Evolutionary conservation across 2,797 vertebrate species (phyloP).

Genomic region (Pelochelys cantorii): DNA sequence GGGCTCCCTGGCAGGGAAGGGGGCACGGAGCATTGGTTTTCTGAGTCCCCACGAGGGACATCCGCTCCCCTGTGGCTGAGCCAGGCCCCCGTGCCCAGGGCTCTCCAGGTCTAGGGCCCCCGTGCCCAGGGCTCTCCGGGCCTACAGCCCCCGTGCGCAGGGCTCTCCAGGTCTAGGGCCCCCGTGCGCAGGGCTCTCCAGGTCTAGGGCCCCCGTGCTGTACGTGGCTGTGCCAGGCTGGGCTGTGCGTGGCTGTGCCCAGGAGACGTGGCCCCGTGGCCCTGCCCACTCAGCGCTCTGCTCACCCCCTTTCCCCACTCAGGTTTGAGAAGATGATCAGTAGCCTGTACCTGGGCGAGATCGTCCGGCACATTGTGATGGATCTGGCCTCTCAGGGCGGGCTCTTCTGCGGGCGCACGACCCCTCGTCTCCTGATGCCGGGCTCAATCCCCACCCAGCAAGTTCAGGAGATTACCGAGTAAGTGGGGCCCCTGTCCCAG

Average conservation of each 20-base stretch:
- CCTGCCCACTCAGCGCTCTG: not conserved
- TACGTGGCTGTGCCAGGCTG: not conserved
- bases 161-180: no score
- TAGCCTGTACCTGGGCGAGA: conserved; percentile 87
- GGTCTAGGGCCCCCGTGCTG: not conserved
- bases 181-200: no score
- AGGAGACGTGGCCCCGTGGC: not conserved
- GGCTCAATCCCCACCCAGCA: conserved; percentile 74
- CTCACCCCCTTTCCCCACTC: fast-evolving
- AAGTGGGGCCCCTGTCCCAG: conserved; percentile 33
- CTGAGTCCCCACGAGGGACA: not conserved
- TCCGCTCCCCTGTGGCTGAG: not conserved
- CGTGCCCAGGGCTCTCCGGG: no score
- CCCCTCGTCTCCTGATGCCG: conserved; percentile 57
- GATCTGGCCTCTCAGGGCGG: conserved; percentile 73
- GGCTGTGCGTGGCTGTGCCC: not conserved
- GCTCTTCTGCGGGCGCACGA: conserved; percentile 78
- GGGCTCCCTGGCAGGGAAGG: not conserved
- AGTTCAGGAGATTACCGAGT: conserved; percentile 84
- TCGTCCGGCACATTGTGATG: conserved; percentile 80
- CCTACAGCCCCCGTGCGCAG: no score
- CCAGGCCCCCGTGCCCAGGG: not conserved
- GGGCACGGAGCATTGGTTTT: not conserved
- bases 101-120: no score
- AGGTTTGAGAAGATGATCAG: conserved; percentile 94